Conservation (phyloP, 2,113 vertebrate species). For the Oreochromis spilurus region DNA sequence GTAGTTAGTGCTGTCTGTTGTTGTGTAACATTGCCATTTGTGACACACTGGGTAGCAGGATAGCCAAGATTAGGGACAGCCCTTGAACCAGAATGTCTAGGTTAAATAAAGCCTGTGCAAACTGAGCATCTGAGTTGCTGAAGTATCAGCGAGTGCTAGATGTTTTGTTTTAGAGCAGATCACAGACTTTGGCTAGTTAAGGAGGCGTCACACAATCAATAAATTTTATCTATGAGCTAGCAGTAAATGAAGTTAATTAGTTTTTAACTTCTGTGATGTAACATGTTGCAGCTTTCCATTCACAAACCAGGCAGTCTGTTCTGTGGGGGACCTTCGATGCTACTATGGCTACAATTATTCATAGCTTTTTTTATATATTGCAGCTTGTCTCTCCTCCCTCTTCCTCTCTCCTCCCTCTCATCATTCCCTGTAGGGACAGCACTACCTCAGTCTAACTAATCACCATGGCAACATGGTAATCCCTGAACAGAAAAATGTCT, state of each 20-base stretch:
- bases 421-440: slow-evolving; percentile 56
- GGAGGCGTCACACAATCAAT: neutral
- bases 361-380: slow-evolving; percentile 46
- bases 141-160: neutral
- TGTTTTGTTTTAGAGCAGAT: neutral
- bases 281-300: slow-evolving; percentile 22
- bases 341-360: slow-evolving; percentile 46
- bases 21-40: slow-evolving; percentile 49
- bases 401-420: slow-evolving; percentile 13
- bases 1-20: slow-evolving; percentile 4
- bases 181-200: neutral
- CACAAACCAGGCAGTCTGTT: slow-evolving; percentile 30
- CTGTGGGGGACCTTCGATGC: slow-evolving; percentile 21
- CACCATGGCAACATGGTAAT: slow-evolving; percentile 76
- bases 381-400: slow-evolving; percentile 43
- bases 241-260: neutral
- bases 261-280: neutral
- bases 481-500: slow-evolving; percentile 62
- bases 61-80: neutral
- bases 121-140: neutral
- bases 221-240: neutral
- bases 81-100: neutral
- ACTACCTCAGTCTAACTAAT: slow-evolving; percentile 68
- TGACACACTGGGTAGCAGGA: slow-evolving; percentile 4
- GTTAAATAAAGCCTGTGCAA: neutral